A percentile compares a stretch with the other conserved stretches of the same genome.
These are phyloP conservation scores for Acanthis flammea DNA, from an alignment of 2,797 vertebrate genomes.

Conservation along the genomic window DNA sequence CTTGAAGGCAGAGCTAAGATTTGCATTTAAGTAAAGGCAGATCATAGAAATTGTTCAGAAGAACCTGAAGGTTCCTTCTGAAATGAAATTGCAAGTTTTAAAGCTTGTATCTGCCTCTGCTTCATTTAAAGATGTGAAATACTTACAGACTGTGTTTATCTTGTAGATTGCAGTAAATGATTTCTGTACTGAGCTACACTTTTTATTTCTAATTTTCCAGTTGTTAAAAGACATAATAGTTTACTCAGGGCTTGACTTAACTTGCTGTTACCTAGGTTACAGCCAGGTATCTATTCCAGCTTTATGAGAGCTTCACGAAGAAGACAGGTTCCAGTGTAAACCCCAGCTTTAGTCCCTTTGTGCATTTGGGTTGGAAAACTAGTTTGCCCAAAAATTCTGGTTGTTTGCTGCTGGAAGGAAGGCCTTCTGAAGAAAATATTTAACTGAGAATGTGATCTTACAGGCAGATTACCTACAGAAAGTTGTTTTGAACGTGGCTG, in stretches of 20 bases:
- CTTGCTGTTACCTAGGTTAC: constrained; percentile 75
- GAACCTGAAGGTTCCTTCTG: background rate
- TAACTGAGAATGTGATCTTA: background rate
- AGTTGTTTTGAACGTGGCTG: background rate
- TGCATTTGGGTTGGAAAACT: background rate
- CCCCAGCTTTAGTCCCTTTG: background rate
- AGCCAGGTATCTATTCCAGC: constrained; percentile 62
- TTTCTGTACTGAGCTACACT: constrained; percentile 6
- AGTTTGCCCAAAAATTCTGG: background rate
- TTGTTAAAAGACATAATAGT: constrained; percentile 68
- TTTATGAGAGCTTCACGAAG: constrained; percentile 41
- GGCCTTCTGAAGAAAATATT: background rate
- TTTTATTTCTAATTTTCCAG: constrained; percentile 58
- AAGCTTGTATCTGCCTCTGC: background rate
- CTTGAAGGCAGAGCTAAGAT: background rate
- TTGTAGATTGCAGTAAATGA: background rate
- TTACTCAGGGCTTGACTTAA: constrained; percentile 69
- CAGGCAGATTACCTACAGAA: background rate
- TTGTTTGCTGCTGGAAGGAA: background rate
- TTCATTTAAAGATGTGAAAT: background rate
- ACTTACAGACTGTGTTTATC: background rate
- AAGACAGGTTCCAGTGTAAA: background rate
- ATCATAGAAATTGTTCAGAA: background rate
- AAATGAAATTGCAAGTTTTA: constrained; percentile 1
- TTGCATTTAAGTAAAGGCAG: background rate